phyloP scores from a whole-genome alignment of 2,797 vertebrate genomes.

The Uromys caudimaculatus region DNA sequence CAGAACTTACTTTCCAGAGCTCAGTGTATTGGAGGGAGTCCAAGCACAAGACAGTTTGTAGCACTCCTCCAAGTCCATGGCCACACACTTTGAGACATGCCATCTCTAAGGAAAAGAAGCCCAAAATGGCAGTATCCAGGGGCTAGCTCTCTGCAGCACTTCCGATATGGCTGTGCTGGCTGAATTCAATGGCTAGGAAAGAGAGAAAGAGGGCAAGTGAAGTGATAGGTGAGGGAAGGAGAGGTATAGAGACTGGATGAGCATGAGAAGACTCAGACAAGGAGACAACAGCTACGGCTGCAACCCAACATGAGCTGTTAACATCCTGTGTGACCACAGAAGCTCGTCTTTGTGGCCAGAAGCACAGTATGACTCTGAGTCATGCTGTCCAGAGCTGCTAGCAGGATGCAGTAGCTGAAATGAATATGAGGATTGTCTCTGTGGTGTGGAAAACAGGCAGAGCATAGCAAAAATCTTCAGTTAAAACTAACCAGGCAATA shows the following conservation, averaged over 20 bases:
- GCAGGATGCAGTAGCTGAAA: not conserved
- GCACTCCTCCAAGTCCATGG: not conserved
- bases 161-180: too few species aligned
- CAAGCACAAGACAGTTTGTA: not conserved
- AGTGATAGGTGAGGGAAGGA: not conserved
- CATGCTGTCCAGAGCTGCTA: not conserved
- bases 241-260: not conserved
- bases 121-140: not conserved
- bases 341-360: slow-evolving; percentile 41
- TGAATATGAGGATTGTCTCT: not conserved
- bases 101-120: not conserved
- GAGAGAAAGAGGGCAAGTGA: not conserved
- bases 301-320: slow-evolving; percentile 6
- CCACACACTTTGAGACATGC: not conserved
- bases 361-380: not conserved
- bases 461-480: not conserved
- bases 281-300: not conserved
- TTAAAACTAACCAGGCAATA: not conserved
- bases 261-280: not conserved
- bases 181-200: not conserved
- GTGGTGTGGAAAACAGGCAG: not conserved
- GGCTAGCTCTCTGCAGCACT: not conserved
- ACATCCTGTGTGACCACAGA: slow-evolving; percentile 34
- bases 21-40: not conserved
- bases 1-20: not conserved